Percentiles rank a stretch among this genome's conserved stretches.
phyloP scores from a whole-genome alignment of 2,113 vertebrate species.

The Colaptes auratus region DNA sequence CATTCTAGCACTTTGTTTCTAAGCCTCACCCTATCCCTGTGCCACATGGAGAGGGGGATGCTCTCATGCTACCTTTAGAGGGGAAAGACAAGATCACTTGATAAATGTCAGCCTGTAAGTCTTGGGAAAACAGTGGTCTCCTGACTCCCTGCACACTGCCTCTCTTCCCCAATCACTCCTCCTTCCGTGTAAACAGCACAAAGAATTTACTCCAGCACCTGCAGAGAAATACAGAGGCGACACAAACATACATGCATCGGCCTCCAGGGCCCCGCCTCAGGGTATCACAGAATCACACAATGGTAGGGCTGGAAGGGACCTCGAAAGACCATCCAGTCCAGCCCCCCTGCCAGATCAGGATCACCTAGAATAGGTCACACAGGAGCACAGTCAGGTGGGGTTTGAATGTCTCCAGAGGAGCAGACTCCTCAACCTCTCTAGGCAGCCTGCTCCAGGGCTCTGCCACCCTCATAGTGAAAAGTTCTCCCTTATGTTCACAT shows the following conservation, averaged over 20 bases:
- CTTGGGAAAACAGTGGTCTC: background rate
- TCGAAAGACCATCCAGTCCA: no score
- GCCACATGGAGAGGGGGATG: background rate
- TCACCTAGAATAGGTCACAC: no score
- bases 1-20: background rate
- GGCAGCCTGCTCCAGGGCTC: no score
- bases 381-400: no score
- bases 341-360: no score
- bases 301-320: no score
- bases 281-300: no score
- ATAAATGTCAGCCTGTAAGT: background rate
- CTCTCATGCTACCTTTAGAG: background rate
- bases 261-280: no score
- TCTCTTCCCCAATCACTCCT: background rate
- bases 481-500: no score
- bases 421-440: no score
- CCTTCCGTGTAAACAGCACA: background rate
- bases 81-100: background rate
- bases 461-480: no score
- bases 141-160: background rate
- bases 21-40: background rate
- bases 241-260: background rate
- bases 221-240: background rate
- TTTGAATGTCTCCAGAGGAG: no score
- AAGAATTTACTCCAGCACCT: background rate